phyloP scores from a whole-genome alignment of 2,113 vertebrate species.

The Otocyon megalotis region DNA sequence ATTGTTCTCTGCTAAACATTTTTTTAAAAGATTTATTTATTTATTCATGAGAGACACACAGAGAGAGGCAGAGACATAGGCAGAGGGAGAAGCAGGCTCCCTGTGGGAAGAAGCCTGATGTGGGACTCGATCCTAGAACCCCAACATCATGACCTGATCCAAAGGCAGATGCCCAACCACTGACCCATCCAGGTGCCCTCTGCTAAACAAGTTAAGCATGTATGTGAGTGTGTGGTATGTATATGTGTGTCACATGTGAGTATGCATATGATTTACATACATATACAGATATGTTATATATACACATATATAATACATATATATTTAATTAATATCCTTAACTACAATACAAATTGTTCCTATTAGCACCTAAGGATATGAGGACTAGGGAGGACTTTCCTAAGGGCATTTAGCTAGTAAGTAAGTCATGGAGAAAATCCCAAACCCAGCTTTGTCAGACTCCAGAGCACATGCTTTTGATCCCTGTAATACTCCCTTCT shows the following conservation, averaged over 20 bases:
- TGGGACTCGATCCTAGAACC: too few species aligned
- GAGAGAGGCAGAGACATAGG: too few species aligned
- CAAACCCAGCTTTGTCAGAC: constrained; percentile 8
- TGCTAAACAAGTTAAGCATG: background rate
- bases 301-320: background rate
- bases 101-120: too few species aligned
- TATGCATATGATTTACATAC: background rate
- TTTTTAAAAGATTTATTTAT: background rate
- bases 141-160: too few species aligned
- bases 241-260: background rate
- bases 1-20: background rate
- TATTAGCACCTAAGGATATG: background rate
- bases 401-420: background rate
- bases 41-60: too few species aligned
- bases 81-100: too few species aligned
- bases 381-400: background rate
- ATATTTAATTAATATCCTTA: background rate
- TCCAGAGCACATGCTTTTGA: constrained; percentile 22
- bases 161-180: too few species aligned
- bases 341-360: background rate
- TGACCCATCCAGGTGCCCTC: background rate
- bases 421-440: constrained; percentile 22
- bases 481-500: background rate
- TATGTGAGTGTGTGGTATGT: background rate
- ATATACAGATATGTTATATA: background rate